Evolutionary conservation across 1,140 invertebrate species (phyloP).

Genomic region (Mactra quadrangularis): DNA sequence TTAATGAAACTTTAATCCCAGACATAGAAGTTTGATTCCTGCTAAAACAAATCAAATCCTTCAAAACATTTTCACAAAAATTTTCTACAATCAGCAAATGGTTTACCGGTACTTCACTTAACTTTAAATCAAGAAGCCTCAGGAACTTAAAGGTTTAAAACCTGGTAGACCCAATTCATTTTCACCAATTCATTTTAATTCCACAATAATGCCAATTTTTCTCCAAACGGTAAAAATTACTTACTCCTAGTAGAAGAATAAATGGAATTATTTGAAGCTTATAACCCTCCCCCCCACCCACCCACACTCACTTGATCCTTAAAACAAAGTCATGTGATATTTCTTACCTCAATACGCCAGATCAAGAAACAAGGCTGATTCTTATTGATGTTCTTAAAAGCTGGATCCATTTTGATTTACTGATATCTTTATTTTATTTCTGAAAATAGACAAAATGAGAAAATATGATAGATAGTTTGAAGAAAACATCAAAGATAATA

Average conservation of each 20-base stretch:
- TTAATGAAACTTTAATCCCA: too few species aligned
- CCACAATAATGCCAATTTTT: neutral
- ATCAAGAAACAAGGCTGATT: conserved; percentile 41
- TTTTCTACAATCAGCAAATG: too few species aligned
- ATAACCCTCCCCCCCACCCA: neutral
- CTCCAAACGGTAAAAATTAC: neutral
- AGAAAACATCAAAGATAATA: too few species aligned
- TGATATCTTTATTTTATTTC: too few species aligned
- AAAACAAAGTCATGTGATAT: neutral
- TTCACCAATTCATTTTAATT: neutral
- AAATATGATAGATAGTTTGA: too few species aligned
- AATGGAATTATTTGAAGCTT: neutral
- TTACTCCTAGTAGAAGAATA: neutral
- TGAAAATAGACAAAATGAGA: too few species aligned
- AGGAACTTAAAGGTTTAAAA: too few species aligned
- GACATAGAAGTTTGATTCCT: too few species aligned
- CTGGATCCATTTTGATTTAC: conserved; percentile 33
- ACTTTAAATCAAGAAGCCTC: too few species aligned
- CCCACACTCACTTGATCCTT: neutral
- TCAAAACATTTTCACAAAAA: too few species aligned
- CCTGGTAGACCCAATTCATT: neutral
- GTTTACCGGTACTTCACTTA: too few species aligned
- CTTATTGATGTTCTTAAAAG: conserved; percentile 42
- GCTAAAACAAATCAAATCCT: too few species aligned
- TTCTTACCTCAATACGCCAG: conserved; percentile 50